These are phyloP conservation scores for Falco biarmicus DNA, from an alignment of 2,797 vertebrate genomes.

Conservation along the genomic window DNA sequence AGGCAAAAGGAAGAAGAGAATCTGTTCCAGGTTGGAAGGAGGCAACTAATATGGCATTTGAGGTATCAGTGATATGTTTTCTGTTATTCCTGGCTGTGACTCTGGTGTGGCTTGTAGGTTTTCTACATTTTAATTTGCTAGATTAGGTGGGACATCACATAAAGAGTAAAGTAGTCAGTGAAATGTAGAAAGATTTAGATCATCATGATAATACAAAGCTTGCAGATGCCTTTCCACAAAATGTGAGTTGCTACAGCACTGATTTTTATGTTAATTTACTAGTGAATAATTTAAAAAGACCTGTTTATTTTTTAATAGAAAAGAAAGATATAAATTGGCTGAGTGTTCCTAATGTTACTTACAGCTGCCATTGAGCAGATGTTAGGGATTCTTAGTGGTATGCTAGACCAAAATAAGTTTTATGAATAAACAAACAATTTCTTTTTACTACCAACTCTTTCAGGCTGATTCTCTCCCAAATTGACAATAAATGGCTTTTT, in stretches of 20 bases:
- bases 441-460: slow-evolving; percentile 28
- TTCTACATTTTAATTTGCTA: slow-evolving; percentile 35
- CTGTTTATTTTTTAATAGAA: slow-evolving; percentile 84
- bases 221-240: slow-evolving; percentile 19
- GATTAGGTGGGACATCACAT: slow-evolving; percentile 63
- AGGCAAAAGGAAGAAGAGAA: not conserved
- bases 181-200: slow-evolving; percentile 51
- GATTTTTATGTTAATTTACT: slow-evolving; percentile 74
- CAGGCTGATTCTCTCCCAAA: slow-evolving; percentile 48
- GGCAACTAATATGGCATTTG: slow-evolving; percentile 25
- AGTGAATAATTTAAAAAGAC: slow-evolving; percentile 78
- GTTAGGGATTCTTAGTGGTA: slow-evolving; percentile 40
- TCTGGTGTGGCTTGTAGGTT: not conserved
- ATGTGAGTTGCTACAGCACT: slow-evolving; percentile 29
- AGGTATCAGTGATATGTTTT: slow-evolving; percentile 50
- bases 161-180: slow-evolving; percentile 46
- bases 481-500: slow-evolving; percentile 59
- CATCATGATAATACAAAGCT: not conserved
- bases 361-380: slow-evolving; percentile 58
- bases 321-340: slow-evolving; percentile 63
- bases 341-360: slow-evolving; percentile 63
- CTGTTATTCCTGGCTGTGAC: slow-evolving; percentile 56
- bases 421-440: slow-evolving; percentile 65
- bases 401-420: slow-evolving; percentile 57
- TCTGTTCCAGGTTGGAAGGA: slow-evolving; percentile 26